Base-by-base conservation (phyloP, 2,113 vertebrate species). In the Calyptommatus sinebrachiatus region DNA sequence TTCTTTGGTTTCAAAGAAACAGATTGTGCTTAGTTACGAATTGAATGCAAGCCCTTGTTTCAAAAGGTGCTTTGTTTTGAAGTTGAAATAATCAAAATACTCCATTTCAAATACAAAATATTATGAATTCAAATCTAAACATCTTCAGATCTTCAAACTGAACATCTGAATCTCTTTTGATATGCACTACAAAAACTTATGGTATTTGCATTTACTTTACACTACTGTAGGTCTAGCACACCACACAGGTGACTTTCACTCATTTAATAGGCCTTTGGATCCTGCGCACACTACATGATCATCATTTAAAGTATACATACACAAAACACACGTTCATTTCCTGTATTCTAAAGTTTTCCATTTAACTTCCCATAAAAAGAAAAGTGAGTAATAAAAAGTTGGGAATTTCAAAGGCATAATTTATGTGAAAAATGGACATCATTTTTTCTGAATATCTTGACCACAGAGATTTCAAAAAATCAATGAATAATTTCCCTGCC, bases 311-410 rank as follows among this genome's bases (percentile, higher is more conserved):
- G 41, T 24, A 79, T 20, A 10, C 24, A 29, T 8, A 63, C 18
- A 31, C 8, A 1, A 57, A 11, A 35, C 35, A 1, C 35, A 41
- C 20, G 18, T 45, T 7, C 26, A 57, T 14, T 31, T 53, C 66
- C 45, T 57, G 46, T 50, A 80, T 66, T 12, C 7, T 72, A 29
- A 50, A 2, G 2, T 35, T 57, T 66, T 67, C 26, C 7, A 35
- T 41, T 67, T 62, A 41, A 67, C n/a, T 67, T 66, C 8, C 4
- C 73, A 73, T 22, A 73, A 66, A 61, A 72, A 72, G 45, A 73
- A 45, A 57, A n/a, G 3, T 0, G 8, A 73, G 60, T 10, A 67
- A 0, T 3, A 0, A 57, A 60, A 73, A 7, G 67, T 60, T 65
- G 18, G 50, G 16, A 29, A 31, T 28, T 76, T 73, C 63, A 60